Base-by-base conservation (phyloP, 1,140 invertebrate genomes). In the Drosophila lacteicornis region DNA sequence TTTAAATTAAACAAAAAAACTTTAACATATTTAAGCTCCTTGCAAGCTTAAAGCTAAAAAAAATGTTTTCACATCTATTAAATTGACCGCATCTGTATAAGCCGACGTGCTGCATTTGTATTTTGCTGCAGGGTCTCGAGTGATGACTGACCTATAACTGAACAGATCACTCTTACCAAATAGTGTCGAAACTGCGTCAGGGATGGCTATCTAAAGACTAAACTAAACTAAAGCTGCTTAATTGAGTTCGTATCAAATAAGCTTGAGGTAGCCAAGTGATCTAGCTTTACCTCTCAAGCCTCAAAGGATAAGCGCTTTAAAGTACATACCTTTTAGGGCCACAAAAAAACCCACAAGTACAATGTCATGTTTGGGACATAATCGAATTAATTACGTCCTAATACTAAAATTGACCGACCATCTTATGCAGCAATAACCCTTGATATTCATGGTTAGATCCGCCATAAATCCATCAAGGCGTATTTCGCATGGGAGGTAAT, bases 391-490 rank as follows among this genome's bases (percentile, higher is more conserved):
- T 62, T 51, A 74, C 36, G 25, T 36, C 22, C 33, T 22, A 33
- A 51, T 47, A 51, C 42, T 46, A 43, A 53, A 19, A 33, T 55
- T 51, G n/a, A 2, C 38, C 47, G 17, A 43, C 7, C n/a, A 42
- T 19, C 19, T 65, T 65, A 25, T 51, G 36, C 33, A 49, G 45
- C 43, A 38, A 49, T 49, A 62, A 47, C 30, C 36, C 70, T 49
- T 75, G 70, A 75, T 75, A 51, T 55, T 56, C 70, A 75, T 50
- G 71, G 70, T 30, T 69, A 69, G 33, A 40, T 50, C 38, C 25
- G 12, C 46, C 53, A 47, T 73, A 73, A 71, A 71, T 59, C 47
- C 33, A 58, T 73, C 25, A 45, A 42, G 40, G 17, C 30, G 45
- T 19, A 46, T 9, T 42, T 47, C 22, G 30, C 33, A 33, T 47